Evolutionary conservation across 2,113 vertebrate species (phyloP).

Genomic region (Pseudopodoces humilis): DNA sequence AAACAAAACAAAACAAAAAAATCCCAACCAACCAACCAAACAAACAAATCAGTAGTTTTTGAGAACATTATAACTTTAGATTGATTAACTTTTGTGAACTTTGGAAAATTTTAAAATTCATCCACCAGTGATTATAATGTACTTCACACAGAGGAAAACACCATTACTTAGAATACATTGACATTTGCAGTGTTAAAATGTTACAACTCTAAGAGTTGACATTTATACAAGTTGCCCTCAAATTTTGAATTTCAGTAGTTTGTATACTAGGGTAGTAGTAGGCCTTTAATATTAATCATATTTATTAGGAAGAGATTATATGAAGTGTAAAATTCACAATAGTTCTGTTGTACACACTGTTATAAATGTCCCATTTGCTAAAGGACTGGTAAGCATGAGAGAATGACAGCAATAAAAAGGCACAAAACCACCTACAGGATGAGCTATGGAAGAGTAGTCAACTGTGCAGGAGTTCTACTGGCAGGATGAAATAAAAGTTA

Average conservation of each 20-base stretch:
- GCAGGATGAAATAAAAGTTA: not conserved
- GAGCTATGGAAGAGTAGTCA: not conserved
- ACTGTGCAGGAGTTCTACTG: not conserved
- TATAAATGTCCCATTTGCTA: not conserved
- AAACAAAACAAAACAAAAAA: not conserved
- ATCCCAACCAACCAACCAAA: not conserved
- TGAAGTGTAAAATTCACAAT: not conserved
- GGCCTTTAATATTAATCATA: not conserved
- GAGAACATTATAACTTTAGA: not conserved
- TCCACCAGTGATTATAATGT: constrained; percentile 10
- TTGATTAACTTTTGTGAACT: constrained; percentile 26
- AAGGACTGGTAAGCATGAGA: not conserved
- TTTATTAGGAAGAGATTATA: constrained; percentile 7
- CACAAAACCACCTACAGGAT: not conserved
- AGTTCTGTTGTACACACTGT: not conserved
- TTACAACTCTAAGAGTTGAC: not conserved
- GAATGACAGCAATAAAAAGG: not conserved
- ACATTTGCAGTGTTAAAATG: constrained; percentile 51
- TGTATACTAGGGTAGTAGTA: not conserved
- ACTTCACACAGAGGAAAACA: constrained; percentile 30
- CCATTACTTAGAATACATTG: not conserved
- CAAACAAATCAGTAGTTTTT: not conserved
- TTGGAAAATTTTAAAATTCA: constrained; percentile 21
- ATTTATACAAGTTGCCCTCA: constrained; percentile 37
- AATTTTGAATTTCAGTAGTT: not conserved